These are phyloP conservation scores for Gymnarchus niloticus DNA, from an alignment of 2,113 vertebrate species.

Conservation along the genomic window DNA sequence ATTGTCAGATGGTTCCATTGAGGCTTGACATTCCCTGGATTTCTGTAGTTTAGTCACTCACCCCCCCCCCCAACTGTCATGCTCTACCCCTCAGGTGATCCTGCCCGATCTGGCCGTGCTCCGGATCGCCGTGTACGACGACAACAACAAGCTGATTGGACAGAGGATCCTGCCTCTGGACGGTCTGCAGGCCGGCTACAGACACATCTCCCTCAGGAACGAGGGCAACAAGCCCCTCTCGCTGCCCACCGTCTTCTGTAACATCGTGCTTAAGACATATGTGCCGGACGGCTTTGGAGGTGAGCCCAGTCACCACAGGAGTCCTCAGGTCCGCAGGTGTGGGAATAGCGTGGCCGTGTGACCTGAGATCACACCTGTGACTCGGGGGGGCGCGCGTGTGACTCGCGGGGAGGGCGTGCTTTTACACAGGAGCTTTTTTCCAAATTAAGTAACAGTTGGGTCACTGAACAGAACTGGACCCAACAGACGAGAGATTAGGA, in stretches of 20 bases:
- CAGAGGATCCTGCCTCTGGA: constrained; percentile 94
- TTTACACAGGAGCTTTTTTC: background rate
- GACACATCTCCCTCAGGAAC: constrained; percentile 95
- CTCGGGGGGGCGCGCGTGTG: background rate
- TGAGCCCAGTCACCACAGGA: constrained; percentile 54
- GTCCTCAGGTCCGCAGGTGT: background rate
- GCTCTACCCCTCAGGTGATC: constrained; percentile 73
- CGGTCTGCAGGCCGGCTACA: constrained; percentile 91
- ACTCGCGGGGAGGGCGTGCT: background rate
- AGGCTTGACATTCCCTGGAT: background rate
- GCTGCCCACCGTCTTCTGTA: constrained; percentile 93
- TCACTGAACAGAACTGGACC: background rate
- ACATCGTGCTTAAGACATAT: constrained; percentile 97
- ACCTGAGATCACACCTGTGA: too few relatives aligned
- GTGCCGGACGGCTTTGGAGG: constrained; percentile 97
- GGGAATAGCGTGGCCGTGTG: background rate
- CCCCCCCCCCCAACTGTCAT: background rate
- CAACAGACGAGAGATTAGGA: too few relatives aligned
- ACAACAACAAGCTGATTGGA: constrained; percentile 93
- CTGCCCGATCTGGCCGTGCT: constrained; percentile 93
- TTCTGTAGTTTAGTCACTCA: background rate
- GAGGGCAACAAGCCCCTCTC: constrained; percentile 97
- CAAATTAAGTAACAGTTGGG: background rate
- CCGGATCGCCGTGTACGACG: constrained; percentile 92
- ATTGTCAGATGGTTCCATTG: too few relatives aligned